Evolutionary conservation across 2,888 invertebrate genomes (phyloP).

Genomic region (Lasioglossum marginatum): DNA sequence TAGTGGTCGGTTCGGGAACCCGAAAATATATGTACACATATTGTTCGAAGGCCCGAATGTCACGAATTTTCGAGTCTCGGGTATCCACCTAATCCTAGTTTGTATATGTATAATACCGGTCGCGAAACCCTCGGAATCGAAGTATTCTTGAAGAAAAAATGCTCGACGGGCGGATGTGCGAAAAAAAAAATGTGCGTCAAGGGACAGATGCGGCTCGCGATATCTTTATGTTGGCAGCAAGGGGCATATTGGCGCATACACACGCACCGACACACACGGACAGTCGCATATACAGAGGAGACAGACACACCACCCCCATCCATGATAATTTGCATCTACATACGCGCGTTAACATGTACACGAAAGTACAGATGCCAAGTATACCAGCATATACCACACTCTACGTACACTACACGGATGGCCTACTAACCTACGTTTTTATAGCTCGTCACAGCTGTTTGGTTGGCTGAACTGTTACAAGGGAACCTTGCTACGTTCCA

Average conservation of each 20-base stretch:
- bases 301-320: conserved; percentile 3
- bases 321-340: conserved; percentile 34
- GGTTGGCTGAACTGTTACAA: conserved; percentile 85
- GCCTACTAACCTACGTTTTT: conserved; percentile 83
- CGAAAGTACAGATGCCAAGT: conserved; percentile 10
- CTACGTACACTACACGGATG: conserved; percentile 74
- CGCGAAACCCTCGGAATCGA: conserved; percentile 5
- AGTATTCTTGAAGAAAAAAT: conserved; percentile 36
- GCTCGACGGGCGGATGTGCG: conserved; percentile 30
- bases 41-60: too few species aligned
- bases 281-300: not conserved
- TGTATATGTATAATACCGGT: too few species aligned
- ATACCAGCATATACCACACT: conserved; percentile 14
- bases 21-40: too few species aligned
- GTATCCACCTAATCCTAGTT: too few species aligned
- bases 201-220: conserved; percentile 55
- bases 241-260: conserved; percentile 63
- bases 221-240: conserved; percentile 67
- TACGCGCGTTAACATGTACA: conserved; percentile 16
- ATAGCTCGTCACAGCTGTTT: conserved; percentile 84
- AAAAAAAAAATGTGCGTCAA: conserved; percentile 33
- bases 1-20: too few species aligned
- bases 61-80: too few species aligned
- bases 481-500: conserved; percentile 85
- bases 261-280: conserved; percentile 36